Evolutionary conservation across 2,888 invertebrate genomes (phyloP), one percentile per base, ranked within the genome.

Genomic region (Drosophila putrida): DNA sequence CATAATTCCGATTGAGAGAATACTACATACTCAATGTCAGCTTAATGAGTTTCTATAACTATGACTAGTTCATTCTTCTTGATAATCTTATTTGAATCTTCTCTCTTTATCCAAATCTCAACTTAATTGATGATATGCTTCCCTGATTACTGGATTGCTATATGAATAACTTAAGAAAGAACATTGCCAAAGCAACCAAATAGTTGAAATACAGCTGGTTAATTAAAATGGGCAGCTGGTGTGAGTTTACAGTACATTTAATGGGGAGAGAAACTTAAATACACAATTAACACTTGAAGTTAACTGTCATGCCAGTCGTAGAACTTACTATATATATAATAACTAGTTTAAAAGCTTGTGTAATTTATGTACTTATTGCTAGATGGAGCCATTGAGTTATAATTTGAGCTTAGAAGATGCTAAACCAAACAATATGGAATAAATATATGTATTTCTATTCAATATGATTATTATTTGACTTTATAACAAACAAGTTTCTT

Each of bases 121-220:
- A 20, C 20, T 20, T 20, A 20, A 20, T 20, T 20, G 20, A 20
- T 20, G 20, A 1, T 20, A 31, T 28, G 5, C 28, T 28, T 28
- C 31, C 31, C 6, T 31, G 31, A 20, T 20, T 20, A 20, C 20
- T 20, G 20, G 20, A 20, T 20, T 15, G 15, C 39, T 39, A 20
- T 20, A 41, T 39, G 9, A 46, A 49, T 28, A 9, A 27, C 10
- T 38, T 8, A 0, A n/a, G 27, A 41, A 0, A n/a, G 27, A 41
- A 25, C n/a, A 25, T 10, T 46, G 10, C 10, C 20, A 8, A 36
- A 28, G 28, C 8, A 50, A 11, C 1, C 4, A 25, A 35, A 35
- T 43, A 43, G 41, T 54, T 25, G 3, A 33, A 41, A n/a, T 25
- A 41, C 54, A 54, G 43, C 54, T 55, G 54, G 6, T 13, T 55